These are phyloP conservation scores for Embidobia sp. DNA, from an alignment of 2,888 invertebrate genomes.

Conservation along the genomic window DNA sequence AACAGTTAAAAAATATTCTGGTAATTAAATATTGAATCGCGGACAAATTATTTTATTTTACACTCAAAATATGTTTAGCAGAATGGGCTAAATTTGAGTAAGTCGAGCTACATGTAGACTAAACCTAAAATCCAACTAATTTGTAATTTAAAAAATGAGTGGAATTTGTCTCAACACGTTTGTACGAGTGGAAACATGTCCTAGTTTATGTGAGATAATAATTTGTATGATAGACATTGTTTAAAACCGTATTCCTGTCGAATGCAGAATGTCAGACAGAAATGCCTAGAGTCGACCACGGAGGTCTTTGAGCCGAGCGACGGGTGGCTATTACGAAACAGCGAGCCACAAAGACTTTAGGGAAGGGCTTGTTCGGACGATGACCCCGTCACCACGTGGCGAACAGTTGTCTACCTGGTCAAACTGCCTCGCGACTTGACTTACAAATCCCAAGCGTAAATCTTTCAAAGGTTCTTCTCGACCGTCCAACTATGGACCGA, in stretches of 20 bases:
- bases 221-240: no score
- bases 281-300: conserved; percentile 55
- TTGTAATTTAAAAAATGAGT: no score
- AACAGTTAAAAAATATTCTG: no score
- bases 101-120: no score
- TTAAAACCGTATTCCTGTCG: conserved; percentile 10
- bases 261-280: conserved; percentile 26
- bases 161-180: background rate
- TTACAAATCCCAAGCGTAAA: conserved; percentile 71
- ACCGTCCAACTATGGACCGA: background rate
- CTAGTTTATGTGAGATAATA: no score
- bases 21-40: no score
- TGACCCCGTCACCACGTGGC: conserved; percentile 76
- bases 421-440: conserved; percentile 73
- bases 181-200: no score
- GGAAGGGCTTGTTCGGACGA: conserved; percentile 73
- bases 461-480: conserved; percentile 44
- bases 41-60: no score
- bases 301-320: conserved; percentile 64
- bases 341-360: conserved; percentile 68
- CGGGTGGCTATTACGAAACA: conserved; percentile 67
- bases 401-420: conserved; percentile 74
- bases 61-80: no score
- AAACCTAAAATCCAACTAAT: no score
- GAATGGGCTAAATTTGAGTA: no score